Conservation (phyloP, 2,888 invertebrate species). For the Harpalus rufipes region DNA sequence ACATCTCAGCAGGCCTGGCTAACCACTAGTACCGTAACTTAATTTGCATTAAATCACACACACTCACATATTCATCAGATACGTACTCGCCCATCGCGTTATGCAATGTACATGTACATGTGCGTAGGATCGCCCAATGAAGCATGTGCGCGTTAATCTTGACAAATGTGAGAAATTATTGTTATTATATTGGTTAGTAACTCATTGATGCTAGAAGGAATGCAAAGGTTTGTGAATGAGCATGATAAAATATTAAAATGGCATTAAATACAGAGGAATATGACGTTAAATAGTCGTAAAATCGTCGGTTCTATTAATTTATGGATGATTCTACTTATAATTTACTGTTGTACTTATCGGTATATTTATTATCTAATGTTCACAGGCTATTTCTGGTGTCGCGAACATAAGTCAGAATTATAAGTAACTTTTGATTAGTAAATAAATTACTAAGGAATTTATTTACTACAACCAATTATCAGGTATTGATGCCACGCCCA, state of each 20-base stretch:
- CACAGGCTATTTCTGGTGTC: background rate
- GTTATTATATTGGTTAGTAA: slow-evolving; percentile 20
- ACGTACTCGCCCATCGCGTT: slow-evolving; percentile 1
- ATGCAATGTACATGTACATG: slow-evolving; percentile 4
- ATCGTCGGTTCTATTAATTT: background rate
- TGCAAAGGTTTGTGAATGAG: slow-evolving; percentile 8
- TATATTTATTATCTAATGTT: background rate
- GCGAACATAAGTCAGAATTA: background rate
- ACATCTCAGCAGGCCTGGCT: slow-evolving; percentile 16
- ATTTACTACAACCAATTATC: background rate
- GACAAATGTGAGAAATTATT: slow-evolving; percentile 17
- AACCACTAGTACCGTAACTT: slow-evolving; percentile 40
- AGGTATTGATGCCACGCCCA: too few species aligned
- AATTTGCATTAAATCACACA: slow-evolving; percentile 48
- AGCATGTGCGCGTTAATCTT: slow-evolving; percentile 8
- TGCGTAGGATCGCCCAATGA: slow-evolving; percentile 4
- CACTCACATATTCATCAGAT: slow-evolving; percentile 1
- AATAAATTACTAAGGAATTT: background rate
- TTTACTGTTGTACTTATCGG: background rate
- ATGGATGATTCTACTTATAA: background rate
- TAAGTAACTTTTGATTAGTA: background rate
- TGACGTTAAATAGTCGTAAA: slow-evolving; percentile 22
- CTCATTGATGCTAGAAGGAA: slow-evolving; percentile 13
- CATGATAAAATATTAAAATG: slow-evolving; percentile 7
- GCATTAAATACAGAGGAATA: slow-evolving; percentile 1